Evolutionary conservation across 2,797 vertebrate genomes (phyloP).

Genomic region (Gobionotothen gibberifrons): DNA sequence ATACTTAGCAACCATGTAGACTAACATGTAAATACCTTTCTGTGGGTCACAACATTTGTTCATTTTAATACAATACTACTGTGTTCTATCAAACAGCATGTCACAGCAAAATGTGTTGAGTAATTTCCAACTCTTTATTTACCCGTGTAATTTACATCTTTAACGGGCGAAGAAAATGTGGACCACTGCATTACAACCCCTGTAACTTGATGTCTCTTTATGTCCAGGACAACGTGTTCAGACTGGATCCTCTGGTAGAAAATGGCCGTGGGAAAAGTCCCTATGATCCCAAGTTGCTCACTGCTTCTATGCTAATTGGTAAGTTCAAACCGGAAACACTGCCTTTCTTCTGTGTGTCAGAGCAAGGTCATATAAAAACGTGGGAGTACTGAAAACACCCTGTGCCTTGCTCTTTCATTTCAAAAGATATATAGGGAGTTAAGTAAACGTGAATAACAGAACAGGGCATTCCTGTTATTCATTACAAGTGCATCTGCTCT

Average conservation of each 20-base stretch:
- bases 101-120: neutral
- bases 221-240: constrained; percentile 92
- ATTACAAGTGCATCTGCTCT: constrained; percentile 61
- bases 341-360: constrained; percentile 3
- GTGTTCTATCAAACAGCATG: neutral
- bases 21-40: neutral
- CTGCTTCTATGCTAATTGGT: constrained; percentile 96
- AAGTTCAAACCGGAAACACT: constrained; percentile 57
- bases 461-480: constrained; percentile 48
- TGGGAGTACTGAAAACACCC: constrained; percentile 51
- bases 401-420: constrained; percentile 65
- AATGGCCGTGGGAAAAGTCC: constrained; percentile 98
- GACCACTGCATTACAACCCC: neutral
- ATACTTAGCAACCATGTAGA: neutral
- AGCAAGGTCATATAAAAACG: constrained; percentile 51
- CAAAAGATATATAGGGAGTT: constrained; percentile 30
- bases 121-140: neutral
- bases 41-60: neutral
- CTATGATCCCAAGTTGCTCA: constrained; percentile 95
- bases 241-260: constrained; percentile 90
- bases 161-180: neutral
- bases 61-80: constrained; percentile 5
- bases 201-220: constrained; percentile 29
- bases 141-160: neutral
- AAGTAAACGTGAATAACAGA: constrained; percentile 62